A percentile compares a stretch with the other conserved stretches of the same genome.
Conservation (phyloP, 1,140 invertebrate genomes). For the Apis laboriosa region DNA sequence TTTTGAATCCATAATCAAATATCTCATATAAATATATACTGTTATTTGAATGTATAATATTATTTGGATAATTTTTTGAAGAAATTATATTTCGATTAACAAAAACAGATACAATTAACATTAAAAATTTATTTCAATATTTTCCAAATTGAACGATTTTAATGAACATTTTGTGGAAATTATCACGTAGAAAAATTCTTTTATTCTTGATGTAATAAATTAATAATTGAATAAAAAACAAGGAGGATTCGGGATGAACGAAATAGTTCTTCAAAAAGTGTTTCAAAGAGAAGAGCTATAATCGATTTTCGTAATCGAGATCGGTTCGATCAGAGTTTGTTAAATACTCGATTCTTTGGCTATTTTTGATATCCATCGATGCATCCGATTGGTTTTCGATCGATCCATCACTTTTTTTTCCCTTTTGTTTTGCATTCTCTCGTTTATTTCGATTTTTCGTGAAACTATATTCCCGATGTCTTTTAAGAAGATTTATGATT, state of each 20-base stretch:
- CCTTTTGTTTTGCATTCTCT: not conserved
- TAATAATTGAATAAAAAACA: constrained; percentile 36
- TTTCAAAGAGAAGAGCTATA: constrained; percentile 41
- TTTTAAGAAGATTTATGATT: constrained; percentile 9
- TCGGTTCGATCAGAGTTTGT: constrained; percentile 46
- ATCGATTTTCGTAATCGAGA: constrained; percentile 40
- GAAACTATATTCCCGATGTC: not conserved
- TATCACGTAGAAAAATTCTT: constrained; percentile 12
- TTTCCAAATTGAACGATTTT: constrained; percentile 19
- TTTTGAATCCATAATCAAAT: too few species aligned
- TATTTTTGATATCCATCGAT: constrained; percentile 54
- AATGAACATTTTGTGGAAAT: not conserved
- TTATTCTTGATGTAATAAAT: constrained; percentile 43
- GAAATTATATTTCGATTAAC: not conserved
- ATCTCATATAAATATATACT: too few species aligned
- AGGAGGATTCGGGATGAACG: constrained; percentile 44
- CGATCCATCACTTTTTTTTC: not conserved
- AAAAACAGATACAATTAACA: constrained; percentile 8
- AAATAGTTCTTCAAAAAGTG: constrained; percentile 37
- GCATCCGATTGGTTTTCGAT: constrained; percentile 27
- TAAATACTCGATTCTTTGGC: constrained; percentile 37
- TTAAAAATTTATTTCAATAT: not conserved
- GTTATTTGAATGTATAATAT: too few species aligned
- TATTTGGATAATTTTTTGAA: too few species aligned
- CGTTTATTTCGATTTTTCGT: constrained; percentile 13